Evolutionary conservation across 2,113 vertebrate genomes (phyloP), one percentile per base, ranked within the genome.

Genomic region (Polypterus bichir): DNA sequence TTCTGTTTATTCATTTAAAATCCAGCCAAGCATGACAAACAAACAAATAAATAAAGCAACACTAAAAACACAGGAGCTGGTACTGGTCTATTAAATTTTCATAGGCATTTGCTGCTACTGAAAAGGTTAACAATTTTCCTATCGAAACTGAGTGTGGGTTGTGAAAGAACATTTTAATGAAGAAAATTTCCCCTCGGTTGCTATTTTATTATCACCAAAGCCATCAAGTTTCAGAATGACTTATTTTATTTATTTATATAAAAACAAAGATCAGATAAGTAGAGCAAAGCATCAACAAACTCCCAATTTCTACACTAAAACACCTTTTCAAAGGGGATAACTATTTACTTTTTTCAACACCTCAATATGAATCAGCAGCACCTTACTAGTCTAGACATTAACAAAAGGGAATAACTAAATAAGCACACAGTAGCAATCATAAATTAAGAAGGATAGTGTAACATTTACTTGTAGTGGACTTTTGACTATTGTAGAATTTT

Each of bases 171-270:
- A 89, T 83, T 81, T 88, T 91, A 86, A 90, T 89, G 82, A 93
- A 89, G 83, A 89, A 94, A 93, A 95, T 93, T 94, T 92, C 90
- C 94, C 92, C 91, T 69, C 75, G 78, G 88, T 86, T 82, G 87
- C 84, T 88, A 88, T 89, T 91, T 88, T 89, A 94, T 91, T 92
- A 93, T 97, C 94, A 89, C 88, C 90, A 88, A 91, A 94, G 91
- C 88, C 89, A 94, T 94, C 91, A 79, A 82, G 93, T 98, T 98
- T 98, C 93, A 93, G 76, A 92, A 90, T 97, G 92, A 97, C 83
- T 92, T 88, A 84, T 92, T 83, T 91, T 87, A 93, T 95, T 90
- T 97, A 97, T 97, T 96, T 94, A 91, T 94, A 91, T 73, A 77
- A 85, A 95, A 92, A 92, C 90, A 92, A 91, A 88, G 81, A 89